Conservation (phyloP, 2,888 invertebrate genomes). For the Rhogogaster chlorosoma region DNA sequence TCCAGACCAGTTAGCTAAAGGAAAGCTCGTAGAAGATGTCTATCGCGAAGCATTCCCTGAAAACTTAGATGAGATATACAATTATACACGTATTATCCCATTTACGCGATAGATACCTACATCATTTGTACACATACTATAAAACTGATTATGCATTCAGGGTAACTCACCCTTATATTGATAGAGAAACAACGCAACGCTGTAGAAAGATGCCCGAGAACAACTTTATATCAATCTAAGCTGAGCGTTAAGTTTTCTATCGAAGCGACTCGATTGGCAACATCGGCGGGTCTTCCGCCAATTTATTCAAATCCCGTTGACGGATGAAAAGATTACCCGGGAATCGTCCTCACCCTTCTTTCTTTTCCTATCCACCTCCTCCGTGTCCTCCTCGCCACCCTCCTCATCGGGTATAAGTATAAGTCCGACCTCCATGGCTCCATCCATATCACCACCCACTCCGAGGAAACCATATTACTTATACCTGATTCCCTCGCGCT, state of each 20-base stretch:
- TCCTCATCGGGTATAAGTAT: conserved; percentile 42
- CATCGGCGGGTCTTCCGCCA: conserved; percentile 52
- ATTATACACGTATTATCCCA: background rate
- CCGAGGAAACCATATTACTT: conserved; percentile 50
- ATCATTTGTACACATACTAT: background rate
- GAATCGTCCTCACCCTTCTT: conserved; percentile 35
- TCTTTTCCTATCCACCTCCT: conserved; percentile 2
- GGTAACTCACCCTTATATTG: conserved; percentile 12
- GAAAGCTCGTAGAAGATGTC: background rate
- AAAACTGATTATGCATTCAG: conserved; percentile 16
- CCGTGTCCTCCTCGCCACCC: background rate
- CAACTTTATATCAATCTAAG: conserved; percentile 42
- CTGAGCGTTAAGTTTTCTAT: conserved; percentile 46
- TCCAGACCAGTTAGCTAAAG: background rate
- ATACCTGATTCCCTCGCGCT: conserved; percentile 49
- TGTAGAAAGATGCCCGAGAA: conserved; percentile 20
- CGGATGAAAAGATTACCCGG: conserved; percentile 49
- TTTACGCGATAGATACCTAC: background rate
- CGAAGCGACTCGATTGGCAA: conserved; percentile 49
- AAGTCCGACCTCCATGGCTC: conserved; percentile 43
- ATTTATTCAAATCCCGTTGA: conserved; percentile 53
- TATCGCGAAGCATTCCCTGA: background rate
- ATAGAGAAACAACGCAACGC: background rate
- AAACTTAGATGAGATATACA: background rate
- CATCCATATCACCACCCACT: conserved; percentile 51